A percentile compares a stretch with the other conserved stretches of the same genome.
phyloP scores from a whole-genome alignment of 1,140 invertebrate genomes.

The Panagrolaimus sp. region DNA sequence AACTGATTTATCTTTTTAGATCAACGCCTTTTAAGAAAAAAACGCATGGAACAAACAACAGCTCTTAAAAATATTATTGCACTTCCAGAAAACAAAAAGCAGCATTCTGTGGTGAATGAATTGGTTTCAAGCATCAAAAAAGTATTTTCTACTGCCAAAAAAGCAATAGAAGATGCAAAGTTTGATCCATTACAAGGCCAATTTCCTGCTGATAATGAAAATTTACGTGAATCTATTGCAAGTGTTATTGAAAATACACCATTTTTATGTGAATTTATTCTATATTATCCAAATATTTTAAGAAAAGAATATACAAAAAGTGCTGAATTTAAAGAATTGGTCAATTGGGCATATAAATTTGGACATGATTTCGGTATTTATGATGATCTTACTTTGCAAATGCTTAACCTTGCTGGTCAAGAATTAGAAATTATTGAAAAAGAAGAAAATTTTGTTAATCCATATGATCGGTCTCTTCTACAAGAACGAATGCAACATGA shows the following conservation, averaged over 20 bases:
- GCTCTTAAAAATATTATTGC: neutral
- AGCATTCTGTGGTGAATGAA: neutral
- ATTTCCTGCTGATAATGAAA: conserved; percentile 1
- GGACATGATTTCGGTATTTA: conserved; percentile 3
- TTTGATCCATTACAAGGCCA: neutral
- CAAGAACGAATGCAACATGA: neutral
- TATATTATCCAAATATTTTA: conserved; percentile 3
- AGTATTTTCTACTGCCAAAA: neutral
- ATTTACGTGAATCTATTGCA: conserved; percentile 3
- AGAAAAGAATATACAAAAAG: neutral
- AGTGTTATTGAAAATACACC: conserved; percentile 4
- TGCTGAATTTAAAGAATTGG: neutral
- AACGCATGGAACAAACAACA: neutral
- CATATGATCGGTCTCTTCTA: neutral
- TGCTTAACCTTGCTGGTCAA: conserved; percentile 9
- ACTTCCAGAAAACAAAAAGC: neutral
- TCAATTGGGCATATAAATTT: conserved; percentile 2
- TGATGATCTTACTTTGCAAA: neutral
- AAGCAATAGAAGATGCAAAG: neutral
- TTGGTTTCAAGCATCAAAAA: neutral
- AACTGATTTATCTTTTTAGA: conserved; percentile 6
- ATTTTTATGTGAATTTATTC: conserved; percentile 2
- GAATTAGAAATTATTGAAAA: neutral
- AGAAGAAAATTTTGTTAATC: neutral
- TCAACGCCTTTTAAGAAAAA: conserved; percentile 3